These are phyloP conservation scores for Melanerpes aurifrons DNA, from an alignment of 2,113 vertebrate genomes.

Conservation along the genomic window DNA sequence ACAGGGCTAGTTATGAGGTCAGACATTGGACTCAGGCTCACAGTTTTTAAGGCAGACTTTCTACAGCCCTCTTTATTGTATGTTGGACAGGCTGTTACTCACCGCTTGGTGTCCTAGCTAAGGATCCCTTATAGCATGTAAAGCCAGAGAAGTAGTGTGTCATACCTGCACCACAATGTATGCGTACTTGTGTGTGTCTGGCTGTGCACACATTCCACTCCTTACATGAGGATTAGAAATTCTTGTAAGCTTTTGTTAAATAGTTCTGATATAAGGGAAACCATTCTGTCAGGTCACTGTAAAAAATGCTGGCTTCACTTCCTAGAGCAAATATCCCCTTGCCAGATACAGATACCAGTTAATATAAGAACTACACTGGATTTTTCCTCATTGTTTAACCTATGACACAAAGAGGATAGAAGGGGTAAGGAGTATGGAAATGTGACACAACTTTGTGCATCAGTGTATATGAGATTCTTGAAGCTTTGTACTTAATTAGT, in stretches of 20 bases:
- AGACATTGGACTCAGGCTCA: rapidly evolving
- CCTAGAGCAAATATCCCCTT: not conserved
- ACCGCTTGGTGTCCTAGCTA: not conserved
- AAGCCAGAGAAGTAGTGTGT: not conserved
- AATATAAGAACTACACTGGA: rapidly evolving
- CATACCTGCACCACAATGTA: not conserved
- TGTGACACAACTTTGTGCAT: not conserved
- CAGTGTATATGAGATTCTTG: not conserved
- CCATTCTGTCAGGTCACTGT: not conserved
- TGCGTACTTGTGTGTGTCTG: rapidly evolving
- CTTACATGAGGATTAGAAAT: not conserved
- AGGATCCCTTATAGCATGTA: not conserved
- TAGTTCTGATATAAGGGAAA: not conserved
- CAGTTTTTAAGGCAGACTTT: not conserved
- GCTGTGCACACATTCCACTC: not conserved
- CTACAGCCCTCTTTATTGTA: not conserved
- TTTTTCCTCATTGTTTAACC: not conserved
- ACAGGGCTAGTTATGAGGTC: not conserved
- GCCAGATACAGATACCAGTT: not conserved
- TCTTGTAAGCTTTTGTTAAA: not conserved
- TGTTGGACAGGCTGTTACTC: not conserved
- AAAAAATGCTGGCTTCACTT: not conserved
- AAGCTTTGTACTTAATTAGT: not conserved
- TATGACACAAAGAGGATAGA: rapidly evolving
- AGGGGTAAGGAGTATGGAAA: not conserved